These are phyloP conservation scores for Chiridota heheva DNA, from an alignment of 35 echinoderm and acorn worm species.

Conservation along the genomic window DNA sequence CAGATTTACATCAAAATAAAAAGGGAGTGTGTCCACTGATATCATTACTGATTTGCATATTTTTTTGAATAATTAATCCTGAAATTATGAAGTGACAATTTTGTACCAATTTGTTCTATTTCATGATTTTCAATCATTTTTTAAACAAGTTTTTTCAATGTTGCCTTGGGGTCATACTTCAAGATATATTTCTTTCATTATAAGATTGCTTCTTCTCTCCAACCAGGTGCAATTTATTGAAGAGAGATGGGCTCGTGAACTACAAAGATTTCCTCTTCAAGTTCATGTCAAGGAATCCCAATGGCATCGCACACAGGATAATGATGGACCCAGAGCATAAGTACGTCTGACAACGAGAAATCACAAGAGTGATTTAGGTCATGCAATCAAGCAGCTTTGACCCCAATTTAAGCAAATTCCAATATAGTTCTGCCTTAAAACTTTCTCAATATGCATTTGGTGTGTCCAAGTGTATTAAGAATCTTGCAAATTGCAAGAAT, in stretches of 20 bases:
- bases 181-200: too few species aligned
- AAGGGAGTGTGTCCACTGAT: background rate
- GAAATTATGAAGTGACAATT: background rate
- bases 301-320: conserved; percentile 78
- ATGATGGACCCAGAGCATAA: conserved; percentile 75
- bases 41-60: background rate
- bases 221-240: conserved; percentile 66
- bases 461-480: background rate
- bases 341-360: too few species aligned
- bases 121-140: conserved; percentile 18
- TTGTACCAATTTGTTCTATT: background rate
- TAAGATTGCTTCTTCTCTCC: too few species aligned
- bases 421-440: too few species aligned
- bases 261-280: conserved; percentile 88
- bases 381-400: background rate
- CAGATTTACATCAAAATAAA: background rate
- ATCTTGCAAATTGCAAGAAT: background rate
- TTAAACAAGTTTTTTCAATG: too few species aligned
- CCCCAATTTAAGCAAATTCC: background rate
- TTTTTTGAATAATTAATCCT: too few species aligned
- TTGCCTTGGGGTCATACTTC: too few species aligned
- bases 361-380: background rate
- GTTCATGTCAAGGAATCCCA: conserved; percentile 74
- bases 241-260: conserved; percentile 57
- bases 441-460: background rate